Conservation (phyloP, 2,888 invertebrate species). For the Carcina quercana region DNA sequence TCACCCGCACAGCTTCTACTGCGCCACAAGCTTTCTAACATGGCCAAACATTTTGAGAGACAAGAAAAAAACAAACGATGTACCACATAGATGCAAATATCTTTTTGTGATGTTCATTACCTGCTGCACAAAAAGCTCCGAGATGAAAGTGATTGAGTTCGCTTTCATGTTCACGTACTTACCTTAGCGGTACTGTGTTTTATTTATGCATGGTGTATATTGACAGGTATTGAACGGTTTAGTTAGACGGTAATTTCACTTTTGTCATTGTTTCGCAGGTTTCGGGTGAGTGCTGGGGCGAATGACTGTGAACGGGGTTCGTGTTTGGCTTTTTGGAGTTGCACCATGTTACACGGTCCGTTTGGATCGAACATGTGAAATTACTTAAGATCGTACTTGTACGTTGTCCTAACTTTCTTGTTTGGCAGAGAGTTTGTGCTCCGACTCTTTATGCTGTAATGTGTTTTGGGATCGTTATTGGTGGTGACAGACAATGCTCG, state of each 20-base stretch:
- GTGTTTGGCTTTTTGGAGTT: no score
- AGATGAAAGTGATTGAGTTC: slow-evolving; percentile 68
- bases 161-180: slow-evolving; percentile 47
- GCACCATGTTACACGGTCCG: no score
- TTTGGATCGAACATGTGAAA: no score
- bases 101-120: slow-evolving; percentile 59
- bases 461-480: no score
- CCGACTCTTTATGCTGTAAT: no score
- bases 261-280: slow-evolving; percentile 15
- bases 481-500: no score
- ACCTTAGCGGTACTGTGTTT: slow-evolving; percentile 17
- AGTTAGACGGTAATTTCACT: slow-evolving; percentile 17
- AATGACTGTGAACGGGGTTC: neutral
- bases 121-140: slow-evolving; percentile 37
- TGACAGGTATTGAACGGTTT: slow-evolving; percentile 29
- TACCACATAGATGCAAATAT: slow-evolving; percentile 67
- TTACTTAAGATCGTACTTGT: no score
- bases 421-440: no score
- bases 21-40: slow-evolving; percentile 30
- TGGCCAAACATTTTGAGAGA: slow-evolving; percentile 41
- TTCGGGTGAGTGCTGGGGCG: slow-evolving; percentile 4
- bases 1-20: slow-evolving; percentile 22
- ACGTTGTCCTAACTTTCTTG: no score
- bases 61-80: slow-evolving; percentile 50
- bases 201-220: slow-evolving; percentile 26